phyloP scores from a whole-genome alignment of 2,888 invertebrate genomes.

The Drosophila incognita region DNA sequence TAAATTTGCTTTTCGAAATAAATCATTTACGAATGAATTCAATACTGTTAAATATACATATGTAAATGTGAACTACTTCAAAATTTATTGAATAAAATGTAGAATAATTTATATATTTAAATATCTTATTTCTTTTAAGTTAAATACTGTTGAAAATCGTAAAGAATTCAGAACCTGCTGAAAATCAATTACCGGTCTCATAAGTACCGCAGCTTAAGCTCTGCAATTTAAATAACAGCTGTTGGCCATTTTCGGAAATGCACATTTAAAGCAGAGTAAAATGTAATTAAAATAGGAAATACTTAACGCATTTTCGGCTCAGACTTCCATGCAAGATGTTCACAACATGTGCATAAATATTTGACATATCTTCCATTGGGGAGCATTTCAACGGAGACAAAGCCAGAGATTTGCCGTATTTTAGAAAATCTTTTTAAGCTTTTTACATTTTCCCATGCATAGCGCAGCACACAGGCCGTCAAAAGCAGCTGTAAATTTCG shows the following conservation, averaged over 20 bases:
- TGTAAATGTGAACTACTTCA: slow-evolving; percentile 14
- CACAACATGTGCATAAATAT: background rate
- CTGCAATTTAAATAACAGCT: background rate
- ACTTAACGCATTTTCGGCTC: background rate
- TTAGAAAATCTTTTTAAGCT: slow-evolving; percentile 2
- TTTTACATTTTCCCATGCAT: slow-evolving; percentile 56
- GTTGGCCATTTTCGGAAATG: background rate
- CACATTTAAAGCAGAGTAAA: background rate
- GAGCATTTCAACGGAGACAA: background rate
- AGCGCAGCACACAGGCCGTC: background rate
- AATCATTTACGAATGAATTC: background rate
- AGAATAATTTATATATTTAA: background rate
- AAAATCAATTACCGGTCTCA: background rate
- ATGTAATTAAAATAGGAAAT: background rate
- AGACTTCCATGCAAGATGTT: background rate
- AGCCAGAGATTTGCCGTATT: background rate
- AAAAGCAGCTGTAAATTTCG: slow-evolving; percentile 54
- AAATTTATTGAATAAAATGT: slow-evolving; percentile 6
- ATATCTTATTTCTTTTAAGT: background rate
- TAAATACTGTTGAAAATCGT: background rate
- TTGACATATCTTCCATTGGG: background rate
- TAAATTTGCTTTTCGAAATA: background rate
- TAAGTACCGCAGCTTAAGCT: background rate
- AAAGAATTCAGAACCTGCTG: too few species aligned
- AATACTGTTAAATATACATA: background rate